phyloP scores from a whole-genome alignment of 2,888 invertebrate species.

The Salpingus planirostris region DNA sequence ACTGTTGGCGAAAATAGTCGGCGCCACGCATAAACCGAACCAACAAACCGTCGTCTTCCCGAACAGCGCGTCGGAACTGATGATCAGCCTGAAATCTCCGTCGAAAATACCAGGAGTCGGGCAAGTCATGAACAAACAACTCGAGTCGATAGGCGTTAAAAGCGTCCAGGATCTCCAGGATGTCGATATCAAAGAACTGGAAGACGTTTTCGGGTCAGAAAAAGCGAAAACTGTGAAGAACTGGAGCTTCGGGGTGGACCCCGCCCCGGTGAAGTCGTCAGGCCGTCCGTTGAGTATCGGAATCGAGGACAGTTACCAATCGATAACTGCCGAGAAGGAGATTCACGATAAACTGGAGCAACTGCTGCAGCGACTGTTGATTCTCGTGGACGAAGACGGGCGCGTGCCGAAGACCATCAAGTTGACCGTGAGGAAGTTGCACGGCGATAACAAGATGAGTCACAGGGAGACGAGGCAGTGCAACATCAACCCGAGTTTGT shows the following conservation, averaged over 20 bases:
- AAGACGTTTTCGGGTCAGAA: slow-evolving; percentile 41
- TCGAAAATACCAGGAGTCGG: slow-evolving; percentile 70
- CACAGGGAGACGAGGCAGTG: slow-evolving; percentile 70
- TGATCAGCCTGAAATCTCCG: slow-evolving; percentile 54
- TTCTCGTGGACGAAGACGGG: slow-evolving; percentile 68
- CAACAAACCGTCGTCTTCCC: slow-evolving; percentile 74
- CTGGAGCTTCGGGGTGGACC: slow-evolving; percentile 67
- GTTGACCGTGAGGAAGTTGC: slow-evolving; percentile 65
- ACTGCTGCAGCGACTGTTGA: slow-evolving; percentile 59
- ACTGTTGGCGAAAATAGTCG: slow-evolving; percentile 69
- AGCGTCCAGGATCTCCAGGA: slow-evolving; percentile 61
- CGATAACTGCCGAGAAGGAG: slow-evolving; percentile 62
- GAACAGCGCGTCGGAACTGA: slow-evolving; percentile 54
- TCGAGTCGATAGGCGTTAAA: slow-evolving; percentile 56
- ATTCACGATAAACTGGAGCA: slow-evolving; percentile 63
- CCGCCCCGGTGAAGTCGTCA: slow-evolving; percentile 59
- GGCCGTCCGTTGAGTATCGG: slow-evolving; percentile 74
- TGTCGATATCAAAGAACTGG: background rate
- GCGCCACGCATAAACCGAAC: slow-evolving; percentile 67
- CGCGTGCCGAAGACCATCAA: slow-evolving; percentile 67
- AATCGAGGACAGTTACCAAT: slow-evolving; percentile 69
- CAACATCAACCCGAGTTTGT: slow-evolving; percentile 59
- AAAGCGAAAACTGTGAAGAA: slow-evolving; percentile 61
- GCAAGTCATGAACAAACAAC: slow-evolving; percentile 55
- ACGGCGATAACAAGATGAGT: slow-evolving; percentile 55